These are phyloP conservation scores for Lithosia quadra DNA, from an alignment of 2,888 invertebrate species.

Conservation along the genomic window DNA sequence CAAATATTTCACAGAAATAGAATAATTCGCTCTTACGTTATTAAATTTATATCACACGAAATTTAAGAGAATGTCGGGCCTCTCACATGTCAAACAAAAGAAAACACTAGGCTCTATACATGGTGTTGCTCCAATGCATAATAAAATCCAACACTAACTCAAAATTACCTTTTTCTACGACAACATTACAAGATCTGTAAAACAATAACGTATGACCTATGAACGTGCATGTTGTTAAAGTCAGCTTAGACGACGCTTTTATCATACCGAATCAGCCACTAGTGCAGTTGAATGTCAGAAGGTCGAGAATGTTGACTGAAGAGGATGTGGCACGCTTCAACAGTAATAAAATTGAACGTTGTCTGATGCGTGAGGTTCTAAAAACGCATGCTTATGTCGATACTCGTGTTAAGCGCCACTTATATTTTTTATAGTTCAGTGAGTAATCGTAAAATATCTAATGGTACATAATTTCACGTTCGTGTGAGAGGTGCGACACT, in stretches of 20 bases:
- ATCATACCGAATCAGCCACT: background rate
- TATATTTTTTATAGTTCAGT: constrained; percentile 19
- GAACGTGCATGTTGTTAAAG: background rate
- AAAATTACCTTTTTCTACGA: background rate
- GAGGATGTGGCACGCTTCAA: background rate
- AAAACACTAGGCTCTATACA: too few species aligned
- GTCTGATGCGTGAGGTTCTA: background rate
- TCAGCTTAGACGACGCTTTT: background rate
- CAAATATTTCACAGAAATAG: background rate
- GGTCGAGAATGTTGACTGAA: constrained; percentile 4
- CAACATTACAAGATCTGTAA: background rate
- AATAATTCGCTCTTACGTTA: background rate
- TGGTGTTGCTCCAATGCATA: background rate
- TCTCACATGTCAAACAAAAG: background rate
- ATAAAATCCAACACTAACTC: background rate
- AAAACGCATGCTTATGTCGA: constrained; percentile 6
- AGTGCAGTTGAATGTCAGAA: background rate
- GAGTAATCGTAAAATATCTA: constrained; percentile 16
- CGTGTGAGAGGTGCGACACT: background rate
- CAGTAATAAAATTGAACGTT: constrained; percentile 15
- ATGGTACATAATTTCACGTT: constrained; percentile 1
- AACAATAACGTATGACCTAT: background rate
- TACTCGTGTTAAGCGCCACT: constrained; percentile 27
- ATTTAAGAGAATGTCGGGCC: background rate
- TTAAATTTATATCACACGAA: background rate